Evolutionary conservation across 2,888 invertebrate genomes (phyloP), one percentile per base, ranked within the genome.

Genomic region (Athrips mouffetella): DNA sequence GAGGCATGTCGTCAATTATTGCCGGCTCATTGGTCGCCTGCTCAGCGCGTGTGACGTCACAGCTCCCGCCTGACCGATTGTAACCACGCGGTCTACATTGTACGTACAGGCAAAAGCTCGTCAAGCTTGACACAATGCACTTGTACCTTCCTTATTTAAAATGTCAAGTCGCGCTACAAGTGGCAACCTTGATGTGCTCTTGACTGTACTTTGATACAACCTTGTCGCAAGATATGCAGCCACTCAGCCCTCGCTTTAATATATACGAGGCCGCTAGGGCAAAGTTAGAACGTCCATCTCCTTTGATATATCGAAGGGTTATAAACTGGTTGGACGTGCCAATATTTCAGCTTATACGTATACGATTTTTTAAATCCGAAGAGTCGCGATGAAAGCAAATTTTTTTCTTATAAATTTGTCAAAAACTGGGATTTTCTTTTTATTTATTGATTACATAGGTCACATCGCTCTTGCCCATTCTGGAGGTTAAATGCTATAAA

Each of bases 201-300:
- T 27, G 4, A 8, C n/a, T 27, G 8, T 27, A 8, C 27, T 27
- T 20, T 7, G 37, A 11, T 21, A 21, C 21, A 7, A 37, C 37
- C 37, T 37, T 37, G 21, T n/a, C 21, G n/a, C 11, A 25, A 23
- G 40, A 40, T 40, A 23, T 25, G 40, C 40, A 15, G 40, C 13
- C 40, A 40, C 40, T 40, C 40, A 13, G 40, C 40, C 21, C 37
- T n/a, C n/a, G 6, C 37, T 20, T n/a, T 37, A 40, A 40, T 15
- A 40, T n/a, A n/a, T 25, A 40, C 25, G 40, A 23, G 23, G 40
- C 8, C 40, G 25, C 25, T 15, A 10, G 13, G 40, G 15, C 40
- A 25, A 37, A 40, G 25, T 40, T 40, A 40, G 40, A 21, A 21
- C 25, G 25, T 25, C 40, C 15, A 15, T 25, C 13, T 25, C 23